These are phyloP conservation scores for Drosophila gunungcola DNA, from an alignment of 1,140 invertebrate species.

Conservation along the genomic window DNA sequence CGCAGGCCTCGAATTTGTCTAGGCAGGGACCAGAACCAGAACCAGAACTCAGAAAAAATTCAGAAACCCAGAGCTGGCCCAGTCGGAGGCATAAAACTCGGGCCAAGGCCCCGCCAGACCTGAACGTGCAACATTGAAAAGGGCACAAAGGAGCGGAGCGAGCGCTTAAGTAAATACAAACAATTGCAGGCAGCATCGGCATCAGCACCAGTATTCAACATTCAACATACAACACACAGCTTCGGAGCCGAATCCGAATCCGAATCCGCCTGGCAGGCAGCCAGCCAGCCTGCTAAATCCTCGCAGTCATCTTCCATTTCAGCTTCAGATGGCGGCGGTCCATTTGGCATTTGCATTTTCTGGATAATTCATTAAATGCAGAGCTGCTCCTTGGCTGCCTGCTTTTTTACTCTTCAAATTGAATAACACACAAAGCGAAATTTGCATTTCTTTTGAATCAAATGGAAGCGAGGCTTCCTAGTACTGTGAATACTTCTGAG, in stretches of 20 bases:
- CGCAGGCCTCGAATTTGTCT: slow-evolving; percentile 22
- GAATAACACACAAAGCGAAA: slow-evolving; percentile 45
- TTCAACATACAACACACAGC: neutral
- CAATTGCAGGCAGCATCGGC: slow-evolving; percentile 30
- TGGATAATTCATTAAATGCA: slow-evolving; percentile 63
- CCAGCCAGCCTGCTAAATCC: slow-evolving; percentile 24
- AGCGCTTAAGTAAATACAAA: slow-evolving; percentile 75
- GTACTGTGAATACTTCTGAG: slow-evolving; percentile 37
- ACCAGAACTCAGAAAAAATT: slow-evolving; percentile 19
- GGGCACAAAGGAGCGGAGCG: slow-evolving; percentile 63
- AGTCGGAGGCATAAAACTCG: neutral
- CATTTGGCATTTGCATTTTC: slow-evolving; percentile 75
- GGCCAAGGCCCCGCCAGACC: slow-evolving; percentile 13
- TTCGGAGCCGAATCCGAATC: neutral
- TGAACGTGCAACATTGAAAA: slow-evolving; percentile 78
- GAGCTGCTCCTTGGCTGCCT: slow-evolving; percentile 36
- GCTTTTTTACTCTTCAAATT: slow-evolving; percentile 61
- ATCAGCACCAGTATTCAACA: neutral
- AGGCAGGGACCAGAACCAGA: slow-evolving; percentile 36
- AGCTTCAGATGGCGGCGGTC: slow-evolving; percentile 50
- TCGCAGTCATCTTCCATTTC: slow-evolving; percentile 49
- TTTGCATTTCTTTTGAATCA: slow-evolving; percentile 48
- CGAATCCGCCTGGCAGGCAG: slow-evolving; percentile 47
- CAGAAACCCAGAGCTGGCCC: slow-evolving; percentile 7
- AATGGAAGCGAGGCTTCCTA: slow-evolving; percentile 35